Conservation (phyloP, 92 coral and sea anemone genomes). For the Parazoanthus swiftii region DNA sequence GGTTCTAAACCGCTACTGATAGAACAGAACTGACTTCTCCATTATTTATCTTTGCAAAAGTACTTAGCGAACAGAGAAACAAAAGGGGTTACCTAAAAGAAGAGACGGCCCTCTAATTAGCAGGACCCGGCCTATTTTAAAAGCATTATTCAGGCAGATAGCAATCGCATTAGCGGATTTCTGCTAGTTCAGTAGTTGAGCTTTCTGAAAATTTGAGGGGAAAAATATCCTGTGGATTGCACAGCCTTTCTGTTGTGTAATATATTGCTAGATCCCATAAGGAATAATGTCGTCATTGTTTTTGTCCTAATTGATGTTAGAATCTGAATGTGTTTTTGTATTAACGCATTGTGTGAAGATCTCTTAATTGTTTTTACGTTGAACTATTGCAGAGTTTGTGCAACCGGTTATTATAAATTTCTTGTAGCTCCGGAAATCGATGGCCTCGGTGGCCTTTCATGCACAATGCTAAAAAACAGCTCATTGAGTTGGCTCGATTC, state of each 20-base stretch:
- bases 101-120: conserved; percentile 78
- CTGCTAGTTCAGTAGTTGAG: neutral
- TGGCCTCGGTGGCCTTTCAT: neutral
- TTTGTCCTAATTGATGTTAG: conserved; percentile 6
- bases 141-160: neutral
- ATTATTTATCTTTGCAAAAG: conserved; percentile 52
- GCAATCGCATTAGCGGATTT: too few relatives aligned
- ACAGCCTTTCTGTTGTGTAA: neutral
- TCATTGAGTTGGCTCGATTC: neutral
- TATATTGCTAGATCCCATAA: neutral
- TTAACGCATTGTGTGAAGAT: neutral
- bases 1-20: neutral
- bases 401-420: neutral
- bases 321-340: neutral
- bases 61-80: conserved; percentile 61
- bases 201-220: neutral
- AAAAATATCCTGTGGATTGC: neutral
- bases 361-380: neutral
- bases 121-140: conserved; percentile 34
- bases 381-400: neutral
- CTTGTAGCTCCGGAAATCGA: conserved; percentile 8
- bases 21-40: conserved; percentile 43
- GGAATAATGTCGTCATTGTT: conserved; percentile 20
- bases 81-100: conserved; percentile 57
- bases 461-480: neutral